phyloP scores from a whole-genome alignment of 1,140 invertebrate species.

The Drosophila ironensis region DNA sequence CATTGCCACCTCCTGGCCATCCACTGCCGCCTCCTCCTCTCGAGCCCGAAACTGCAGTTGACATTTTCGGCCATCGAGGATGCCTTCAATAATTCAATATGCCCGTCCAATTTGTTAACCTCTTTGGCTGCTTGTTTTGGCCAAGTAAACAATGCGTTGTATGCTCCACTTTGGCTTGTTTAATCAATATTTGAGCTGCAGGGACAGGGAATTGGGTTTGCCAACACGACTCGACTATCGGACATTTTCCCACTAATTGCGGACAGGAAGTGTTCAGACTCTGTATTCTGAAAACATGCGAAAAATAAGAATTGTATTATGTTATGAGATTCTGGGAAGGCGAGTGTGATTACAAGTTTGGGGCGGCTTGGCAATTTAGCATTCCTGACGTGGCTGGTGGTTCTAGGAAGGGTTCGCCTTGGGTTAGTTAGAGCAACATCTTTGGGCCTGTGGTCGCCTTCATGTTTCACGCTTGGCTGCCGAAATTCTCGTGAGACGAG shows the following conservation, averaged over 20 bases:
- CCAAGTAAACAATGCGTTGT: constrained; percentile 62
- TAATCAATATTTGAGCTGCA: constrained; percentile 43
- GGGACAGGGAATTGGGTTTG: constrained; percentile 4
- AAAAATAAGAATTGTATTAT: too few species aligned
- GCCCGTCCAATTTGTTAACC: constrained; percentile 40
- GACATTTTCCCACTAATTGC: constrained; percentile 25
- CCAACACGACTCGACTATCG: constrained; percentile 1
- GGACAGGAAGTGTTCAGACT: constrained; percentile 21
- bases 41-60: constrained; percentile 23
- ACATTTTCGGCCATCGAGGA: constrained; percentile 37
- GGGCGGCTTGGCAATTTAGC: constrained; percentile 19
- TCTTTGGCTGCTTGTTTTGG: constrained; percentile 52
- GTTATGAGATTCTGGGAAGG: constrained; percentile 19
- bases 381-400: background rate
- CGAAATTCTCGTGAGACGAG: constrained; percentile 68
- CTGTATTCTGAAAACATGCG: constrained; percentile 14
- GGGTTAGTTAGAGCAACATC: too few species aligned
- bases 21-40: too few species aligned
- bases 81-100: constrained; percentile 67
- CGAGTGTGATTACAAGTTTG: constrained; percentile 14
- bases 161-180: constrained; percentile 35
- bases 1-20: background rate
- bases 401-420: constrained; percentile 49
- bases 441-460: too few species aligned
- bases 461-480: constrained; percentile 75